A percentile compares a stretch with the other conserved stretches of the same genome.
phyloP scores from a whole-genome alignment of 2,113 vertebrate species.

The Melanerpes aurifrons region DNA sequence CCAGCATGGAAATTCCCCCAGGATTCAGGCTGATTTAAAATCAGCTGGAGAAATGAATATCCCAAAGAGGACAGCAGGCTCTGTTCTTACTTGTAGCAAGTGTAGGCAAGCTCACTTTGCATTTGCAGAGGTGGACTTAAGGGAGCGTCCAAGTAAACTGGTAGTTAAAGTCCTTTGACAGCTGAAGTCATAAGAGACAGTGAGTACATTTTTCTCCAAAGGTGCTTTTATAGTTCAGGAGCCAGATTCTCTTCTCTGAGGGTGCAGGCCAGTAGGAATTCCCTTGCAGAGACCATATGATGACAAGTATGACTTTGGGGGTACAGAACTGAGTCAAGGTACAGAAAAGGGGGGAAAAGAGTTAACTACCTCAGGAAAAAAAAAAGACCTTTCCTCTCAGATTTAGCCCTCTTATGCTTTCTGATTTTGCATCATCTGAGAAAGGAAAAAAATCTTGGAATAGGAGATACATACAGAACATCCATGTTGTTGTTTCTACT shows the following conservation, averaged over 20 bases:
- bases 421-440: background rate
- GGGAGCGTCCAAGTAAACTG: background rate
- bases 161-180: background rate
- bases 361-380: background rate
- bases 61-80: background rate
- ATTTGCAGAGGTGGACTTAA: background rate
- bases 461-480: background rate
- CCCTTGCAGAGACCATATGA: background rate
- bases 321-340: background rate
- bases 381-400: background rate
- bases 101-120: background rate
- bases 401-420: background rate
- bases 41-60: background rate
- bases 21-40: background rate
- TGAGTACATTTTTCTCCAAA: background rate
- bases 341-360: background rate
- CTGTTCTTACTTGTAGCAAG: background rate
- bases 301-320: background rate
- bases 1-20: slow-evolving; percentile 27
- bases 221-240: background rate
- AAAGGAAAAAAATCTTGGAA: background rate
- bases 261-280: background rate
- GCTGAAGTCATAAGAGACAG: background rate
- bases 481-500: background rate
- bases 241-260: background rate